These are phyloP conservation scores for Rhynchotus rufescens DNA, from an alignment of 2,797 vertebrate species.

Conservation along the genomic window DNA sequence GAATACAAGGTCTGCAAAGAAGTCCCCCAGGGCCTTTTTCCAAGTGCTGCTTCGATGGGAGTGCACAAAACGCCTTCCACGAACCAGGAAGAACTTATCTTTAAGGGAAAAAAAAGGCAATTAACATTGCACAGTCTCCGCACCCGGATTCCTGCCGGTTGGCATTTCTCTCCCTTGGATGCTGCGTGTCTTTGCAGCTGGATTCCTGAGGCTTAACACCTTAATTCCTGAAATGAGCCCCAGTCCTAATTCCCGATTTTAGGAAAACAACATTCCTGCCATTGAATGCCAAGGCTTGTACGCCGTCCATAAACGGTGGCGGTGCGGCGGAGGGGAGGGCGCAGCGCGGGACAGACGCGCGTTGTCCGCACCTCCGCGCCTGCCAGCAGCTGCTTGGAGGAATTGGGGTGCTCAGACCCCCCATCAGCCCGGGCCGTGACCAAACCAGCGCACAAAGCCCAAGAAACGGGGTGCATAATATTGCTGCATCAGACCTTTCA, in stretches of 20 bases:
- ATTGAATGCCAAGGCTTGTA: slow-evolving; percentile 72
- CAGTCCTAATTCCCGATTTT: slow-evolving; percentile 68
- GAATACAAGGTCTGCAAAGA: slow-evolving; percentile 31
- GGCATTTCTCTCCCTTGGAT: slow-evolving; percentile 36
- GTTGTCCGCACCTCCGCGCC: slow-evolving; percentile 46
- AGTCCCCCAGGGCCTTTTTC: slow-evolving; percentile 24
- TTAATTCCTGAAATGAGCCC: slow-evolving; percentile 71
- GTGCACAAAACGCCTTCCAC: slow-evolving; percentile 9
- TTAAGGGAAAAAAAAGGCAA: background rate
- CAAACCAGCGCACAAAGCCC: slow-evolving; percentile 3
- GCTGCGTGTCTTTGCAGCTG: slow-evolving; percentile 49
- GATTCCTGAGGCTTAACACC: slow-evolving; percentile 76
- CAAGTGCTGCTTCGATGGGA: background rate
- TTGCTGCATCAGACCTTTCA: background rate
- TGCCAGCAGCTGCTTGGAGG: slow-evolving; percentile 62
- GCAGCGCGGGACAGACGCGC: slow-evolving; percentile 27
- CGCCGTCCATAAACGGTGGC: slow-evolving; percentile 81
- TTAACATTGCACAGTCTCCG: slow-evolving; percentile 43
- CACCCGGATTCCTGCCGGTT: slow-evolving; percentile 56
- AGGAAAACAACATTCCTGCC: slow-evolving; percentile 79
- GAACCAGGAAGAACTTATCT: slow-evolving; percentile 28
- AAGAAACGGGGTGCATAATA: background rate
- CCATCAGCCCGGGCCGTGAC: slow-evolving; percentile 29
- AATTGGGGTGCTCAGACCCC: slow-evolving; percentile 55
- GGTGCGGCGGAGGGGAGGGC: slow-evolving; percentile 28